These are phyloP conservation scores for Mionectes olivaceus DNA, from an alignment of 2,797 vertebrate genomes.

Conservation along the genomic window DNA sequence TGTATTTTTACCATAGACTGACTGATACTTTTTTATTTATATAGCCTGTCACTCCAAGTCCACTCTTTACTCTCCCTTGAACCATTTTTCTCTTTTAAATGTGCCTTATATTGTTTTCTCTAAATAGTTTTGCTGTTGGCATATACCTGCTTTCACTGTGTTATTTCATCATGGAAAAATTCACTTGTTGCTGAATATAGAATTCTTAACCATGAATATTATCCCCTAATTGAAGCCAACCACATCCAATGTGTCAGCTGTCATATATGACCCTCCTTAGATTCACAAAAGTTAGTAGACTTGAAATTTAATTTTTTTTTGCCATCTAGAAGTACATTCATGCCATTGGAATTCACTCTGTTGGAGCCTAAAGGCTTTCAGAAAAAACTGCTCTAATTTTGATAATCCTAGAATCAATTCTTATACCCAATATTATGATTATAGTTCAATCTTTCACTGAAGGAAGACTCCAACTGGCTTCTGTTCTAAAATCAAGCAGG, in stretches of 20 bases:
- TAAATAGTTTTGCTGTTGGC: neutral
- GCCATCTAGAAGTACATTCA: neutral
- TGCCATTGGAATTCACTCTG: neutral
- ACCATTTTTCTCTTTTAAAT: neutral
- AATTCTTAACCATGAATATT: neutral
- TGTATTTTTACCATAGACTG: neutral
- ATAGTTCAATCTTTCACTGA: neutral
- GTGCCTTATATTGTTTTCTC: neutral
- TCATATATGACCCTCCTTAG: neutral
- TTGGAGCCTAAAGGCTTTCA: neutral
- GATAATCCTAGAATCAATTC: neutral
- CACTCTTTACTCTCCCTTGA: neutral
- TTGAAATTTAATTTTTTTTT: neutral
- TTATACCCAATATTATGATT: neutral
- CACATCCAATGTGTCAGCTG: neutral
- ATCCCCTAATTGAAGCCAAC: neutral
- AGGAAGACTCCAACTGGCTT: neutral
- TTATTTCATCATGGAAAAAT: constrained; percentile 27
- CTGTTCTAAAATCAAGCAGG: neutral
- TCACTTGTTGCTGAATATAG: neutral
- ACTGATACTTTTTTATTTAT: neutral
- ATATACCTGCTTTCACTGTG: neutral
- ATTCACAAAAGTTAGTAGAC: neutral
- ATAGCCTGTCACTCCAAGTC: neutral
- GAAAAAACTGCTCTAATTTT: neutral